Evolutionary conservation across 2,113 vertebrate species (phyloP), one percentile per base, ranked within the genome.

Genomic region (Murina feae): DNA sequence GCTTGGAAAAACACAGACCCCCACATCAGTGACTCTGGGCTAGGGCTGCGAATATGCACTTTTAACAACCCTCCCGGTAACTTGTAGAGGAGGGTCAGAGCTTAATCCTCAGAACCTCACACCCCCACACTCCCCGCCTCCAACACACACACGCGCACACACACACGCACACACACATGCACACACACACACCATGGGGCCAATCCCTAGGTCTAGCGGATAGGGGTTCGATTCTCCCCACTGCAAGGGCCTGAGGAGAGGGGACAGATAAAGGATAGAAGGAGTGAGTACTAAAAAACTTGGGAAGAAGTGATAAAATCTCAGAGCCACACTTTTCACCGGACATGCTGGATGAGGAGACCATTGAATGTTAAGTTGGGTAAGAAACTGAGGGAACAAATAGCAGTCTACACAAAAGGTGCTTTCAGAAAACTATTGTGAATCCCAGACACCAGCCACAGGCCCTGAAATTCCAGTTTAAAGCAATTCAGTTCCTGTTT

Each of bases 401-500:
- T 3, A 92, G 7, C 32, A 86, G 37, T 79, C 89, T 95, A 83
- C 25, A 44, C 9, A 78, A 72, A 91, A 96, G 79, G 21, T 20
- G 14, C 16, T 93, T 96, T 81, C 6, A 42, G 30, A 23, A 88
- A 47, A 30, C 30, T 55, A 72, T 68, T 68, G 35, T 3, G 72
- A 81, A 78, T 81, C n/a, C 35, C 65, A 96, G 91, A 96, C 83
- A 35, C 69, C 91, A 63, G 63, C 12, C 84, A 69, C 9, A 32
- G 25, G 66, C 49, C 91, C 66, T 51, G 32, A 93, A 96, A 95
- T 95, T 89, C 90, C 75, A 96, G 76, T 86, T 86, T 32, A 86
- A 94, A 97, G 76, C 93, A 82, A 94, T 96, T 96, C 6, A 85
- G 93, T 85, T 91, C 91, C 16, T 65, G n/a, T 78, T 88, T 68